Evolutionary conservation across 2,888 invertebrate species (phyloP).

Genomic region (Augiades crinisus): DNA sequence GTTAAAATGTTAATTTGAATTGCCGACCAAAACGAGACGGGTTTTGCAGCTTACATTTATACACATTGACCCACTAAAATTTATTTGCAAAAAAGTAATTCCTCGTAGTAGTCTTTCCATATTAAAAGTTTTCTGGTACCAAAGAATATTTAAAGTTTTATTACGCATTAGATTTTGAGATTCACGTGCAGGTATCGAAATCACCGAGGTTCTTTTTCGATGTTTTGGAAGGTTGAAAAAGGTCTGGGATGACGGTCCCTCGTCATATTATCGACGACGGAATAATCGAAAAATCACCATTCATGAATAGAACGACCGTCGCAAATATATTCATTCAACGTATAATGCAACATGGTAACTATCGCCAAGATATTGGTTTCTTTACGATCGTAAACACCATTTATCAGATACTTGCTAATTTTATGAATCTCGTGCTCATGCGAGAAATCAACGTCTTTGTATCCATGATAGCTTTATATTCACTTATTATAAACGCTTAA

Average conservation of each 20-base stretch:
- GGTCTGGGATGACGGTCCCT: slow-evolving; percentile 1
- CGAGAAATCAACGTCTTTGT: too few relatives aligned
- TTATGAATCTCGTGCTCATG: too few relatives aligned
- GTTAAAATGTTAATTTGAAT: slow-evolving; percentile 7
- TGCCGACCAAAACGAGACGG: not conserved
- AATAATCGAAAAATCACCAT: slow-evolving; percentile 2
- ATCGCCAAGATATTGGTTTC: too few relatives aligned
- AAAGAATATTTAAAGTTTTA: too few relatives aligned
- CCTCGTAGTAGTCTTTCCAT: not conserved
- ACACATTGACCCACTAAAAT: slow-evolving; percentile 1
- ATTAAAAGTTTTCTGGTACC: too few relatives aligned
- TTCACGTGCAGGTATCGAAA: slow-evolving; percentile 1
- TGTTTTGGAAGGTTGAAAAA: too few relatives aligned
- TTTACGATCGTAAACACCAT: too few relatives aligned
- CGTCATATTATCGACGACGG: not conserved
- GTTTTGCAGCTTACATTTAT: not conserved
- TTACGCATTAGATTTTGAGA: not conserved
- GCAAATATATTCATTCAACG: not conserved
- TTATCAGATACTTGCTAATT: too few relatives aligned
- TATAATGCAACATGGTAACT: too few relatives aligned
- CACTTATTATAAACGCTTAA: too few relatives aligned
- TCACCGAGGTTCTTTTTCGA: too few relatives aligned
- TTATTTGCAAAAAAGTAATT: not conserved
- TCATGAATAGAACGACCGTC: slow-evolving; percentile 3
- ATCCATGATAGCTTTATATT: too few relatives aligned